A percentile compares a stretch with the other conserved stretches of the same genome.
phyloP scores from a whole-genome alignment of 1,140 invertebrate species.

The Ostrea edulis region DNA sequence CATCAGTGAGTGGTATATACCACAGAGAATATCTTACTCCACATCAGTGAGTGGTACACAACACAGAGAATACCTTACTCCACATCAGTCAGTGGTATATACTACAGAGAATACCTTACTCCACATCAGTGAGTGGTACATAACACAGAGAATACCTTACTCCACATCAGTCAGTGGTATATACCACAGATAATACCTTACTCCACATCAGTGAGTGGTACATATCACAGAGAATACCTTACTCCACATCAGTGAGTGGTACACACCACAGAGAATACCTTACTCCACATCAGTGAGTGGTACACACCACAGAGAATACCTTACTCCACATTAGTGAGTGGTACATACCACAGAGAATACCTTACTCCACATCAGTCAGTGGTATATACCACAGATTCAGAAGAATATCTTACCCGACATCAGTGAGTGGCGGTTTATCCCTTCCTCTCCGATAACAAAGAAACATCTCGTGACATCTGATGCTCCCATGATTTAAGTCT shows the following conservation, averaged over 20 bases:
- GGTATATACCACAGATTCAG: not conserved
- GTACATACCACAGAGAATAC: not conserved
- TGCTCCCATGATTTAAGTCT: conserved; percentile 97
- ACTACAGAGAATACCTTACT: too few species aligned
- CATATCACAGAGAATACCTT: too few species aligned
- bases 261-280: not conserved
- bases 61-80: too few species aligned
- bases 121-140: too few species aligned
- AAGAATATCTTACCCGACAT: conserved; percentile 90
- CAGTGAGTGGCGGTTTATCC: conserved; percentile 97
- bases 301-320: too few species aligned
- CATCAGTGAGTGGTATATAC: not conserved
- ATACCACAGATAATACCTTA: conserved; percentile 79
- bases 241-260: conserved; percentile 98
- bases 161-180: not conserved
- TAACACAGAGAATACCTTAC: not conserved
- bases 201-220: conserved; percentile 78
- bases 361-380: not conserved
- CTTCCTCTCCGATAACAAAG: conserved; percentile 94
- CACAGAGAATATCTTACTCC: conserved; percentile 86
- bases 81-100: too few species aligned
- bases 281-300: not conserved
- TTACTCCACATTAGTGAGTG: not conserved
- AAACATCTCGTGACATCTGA: conserved; percentile 94
- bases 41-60: conserved; percentile 93